Percentiles rank a stretch among this genome's conserved stretches.
These are phyloP conservation scores for Subacronicta megacephala DNA, from an alignment of 2,888 invertebrate genomes.

Conservation along the genomic window DNA sequence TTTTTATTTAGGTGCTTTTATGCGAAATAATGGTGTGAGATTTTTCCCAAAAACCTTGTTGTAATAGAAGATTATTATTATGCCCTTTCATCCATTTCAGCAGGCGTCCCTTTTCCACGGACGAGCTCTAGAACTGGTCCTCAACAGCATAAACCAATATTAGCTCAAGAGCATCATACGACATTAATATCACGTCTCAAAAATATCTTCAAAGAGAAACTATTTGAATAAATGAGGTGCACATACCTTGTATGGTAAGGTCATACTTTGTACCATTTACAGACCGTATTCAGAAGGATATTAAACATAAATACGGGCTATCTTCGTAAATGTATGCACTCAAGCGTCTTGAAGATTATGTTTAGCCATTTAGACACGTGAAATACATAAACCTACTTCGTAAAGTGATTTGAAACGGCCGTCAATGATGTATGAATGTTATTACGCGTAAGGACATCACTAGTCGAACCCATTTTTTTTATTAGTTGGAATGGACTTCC, in stretches of 20 bases:
- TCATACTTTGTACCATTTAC: conserved; percentile 1
- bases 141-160: too few species aligned
- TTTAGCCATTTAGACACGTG: background rate
- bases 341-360: background rate
- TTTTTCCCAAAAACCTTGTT: too few species aligned
- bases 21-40: too few species aligned
- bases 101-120: too few species aligned
- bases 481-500: too few species aligned
- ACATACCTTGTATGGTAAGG: conserved; percentile 2
- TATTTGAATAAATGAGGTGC: background rate
- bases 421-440: background rate
- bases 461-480: background rate
- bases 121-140: too few species aligned
- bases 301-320: conserved; percentile 5
- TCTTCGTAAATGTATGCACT: background rate
- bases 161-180: too few species aligned
- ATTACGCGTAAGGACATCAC: background rate
- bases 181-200: too few species aligned
- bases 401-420: conserved; percentile 6
- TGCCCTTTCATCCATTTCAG: too few species aligned
- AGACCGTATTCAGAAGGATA: background rate
- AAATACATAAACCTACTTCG: conserved; percentile 6
- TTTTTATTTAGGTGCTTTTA: too few species aligned
- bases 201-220: background rate
- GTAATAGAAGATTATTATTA: too few species aligned